phyloP scores from a whole-genome alignment of 2,113 vertebrate species.

The Thoracochromis brauschi region DNA sequence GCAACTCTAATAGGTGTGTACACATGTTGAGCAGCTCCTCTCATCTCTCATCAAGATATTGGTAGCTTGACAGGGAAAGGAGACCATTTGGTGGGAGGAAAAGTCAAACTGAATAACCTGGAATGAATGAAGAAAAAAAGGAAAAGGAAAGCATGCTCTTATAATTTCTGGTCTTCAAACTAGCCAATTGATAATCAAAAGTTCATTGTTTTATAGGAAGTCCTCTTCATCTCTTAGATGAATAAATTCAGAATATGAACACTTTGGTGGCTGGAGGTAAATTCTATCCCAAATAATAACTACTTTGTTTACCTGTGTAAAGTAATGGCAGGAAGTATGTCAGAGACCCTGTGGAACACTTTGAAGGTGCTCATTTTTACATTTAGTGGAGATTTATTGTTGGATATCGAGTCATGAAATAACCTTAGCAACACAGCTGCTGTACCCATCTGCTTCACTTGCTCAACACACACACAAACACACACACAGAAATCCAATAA shows the following conservation, averaged over 20 bases:
- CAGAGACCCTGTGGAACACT: neutral
- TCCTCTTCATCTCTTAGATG: neutral
- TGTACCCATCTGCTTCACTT: slow-evolving; percentile 37
- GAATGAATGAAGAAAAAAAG: neutral
- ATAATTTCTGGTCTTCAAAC: neutral
- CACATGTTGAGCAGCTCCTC: neutral
- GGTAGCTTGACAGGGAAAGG: neutral
- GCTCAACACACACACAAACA: neutral
- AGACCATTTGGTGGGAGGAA: neutral
- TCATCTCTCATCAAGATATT: neutral
- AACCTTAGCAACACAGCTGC: slow-evolving; percentile 41
- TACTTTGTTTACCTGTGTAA: neutral
- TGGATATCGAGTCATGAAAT: slow-evolving; percentile 55
- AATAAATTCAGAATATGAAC: neutral
- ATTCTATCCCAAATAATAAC: neutral
- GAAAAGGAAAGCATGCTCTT: neutral
- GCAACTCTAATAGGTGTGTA: neutral
- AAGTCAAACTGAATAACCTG: neutral
- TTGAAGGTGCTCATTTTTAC: slow-evolving; percentile 23
- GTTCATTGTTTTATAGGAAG: neutral
- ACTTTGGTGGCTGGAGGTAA: neutral
- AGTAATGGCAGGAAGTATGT: neutral
- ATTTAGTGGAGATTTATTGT: slow-evolving; percentile 39
- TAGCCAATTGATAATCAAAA: neutral
- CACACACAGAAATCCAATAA: neutral